Conservation (phyloP, 1,140 invertebrate genomes). For the Argopecten irradians region DNA sequence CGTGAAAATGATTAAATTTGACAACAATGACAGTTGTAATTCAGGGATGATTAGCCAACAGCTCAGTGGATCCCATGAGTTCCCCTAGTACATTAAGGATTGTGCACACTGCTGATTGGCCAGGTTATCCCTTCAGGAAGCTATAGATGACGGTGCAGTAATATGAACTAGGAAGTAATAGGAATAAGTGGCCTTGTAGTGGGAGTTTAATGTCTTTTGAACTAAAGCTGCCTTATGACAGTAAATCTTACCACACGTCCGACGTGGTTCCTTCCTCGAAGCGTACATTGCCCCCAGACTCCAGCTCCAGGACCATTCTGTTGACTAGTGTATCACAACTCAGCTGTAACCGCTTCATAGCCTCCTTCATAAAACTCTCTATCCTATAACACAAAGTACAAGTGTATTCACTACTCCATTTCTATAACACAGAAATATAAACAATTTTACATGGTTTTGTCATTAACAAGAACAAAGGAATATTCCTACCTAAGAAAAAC, state of each 20-base stretch:
- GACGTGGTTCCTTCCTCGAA: conserved; percentile 73
- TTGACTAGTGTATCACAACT: conserved; percentile 62
- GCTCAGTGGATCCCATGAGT: too few species aligned
- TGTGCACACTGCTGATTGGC: neutral
- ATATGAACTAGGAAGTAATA: neutral
- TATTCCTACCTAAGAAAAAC: neutral
- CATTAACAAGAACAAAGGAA: neutral
- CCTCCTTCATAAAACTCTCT: conserved; percentile 54
- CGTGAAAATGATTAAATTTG: too few species aligned
- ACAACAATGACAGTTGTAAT: too few species aligned
- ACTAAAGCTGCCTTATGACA: neutral
- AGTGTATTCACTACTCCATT: conserved; percentile 58
- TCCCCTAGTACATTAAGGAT: neutral
- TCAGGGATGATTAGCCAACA: too few species aligned
- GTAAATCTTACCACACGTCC: conserved; percentile 70
- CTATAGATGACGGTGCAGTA: neutral
- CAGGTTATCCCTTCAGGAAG: neutral
- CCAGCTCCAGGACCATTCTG: conserved; percentile 72
- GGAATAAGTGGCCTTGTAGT: neutral
- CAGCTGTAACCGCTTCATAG: conserved; percentile 49
- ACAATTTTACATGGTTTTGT: neutral
- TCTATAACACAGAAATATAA: conserved; percentile 44
- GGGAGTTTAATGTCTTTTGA: neutral
- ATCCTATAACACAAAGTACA: conserved; percentile 42
- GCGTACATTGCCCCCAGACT: conserved; percentile 76